Evolutionary conservation across 2,888 invertebrate genomes (phyloP).

Genomic region (Dolichopus griseipennis): DNA sequence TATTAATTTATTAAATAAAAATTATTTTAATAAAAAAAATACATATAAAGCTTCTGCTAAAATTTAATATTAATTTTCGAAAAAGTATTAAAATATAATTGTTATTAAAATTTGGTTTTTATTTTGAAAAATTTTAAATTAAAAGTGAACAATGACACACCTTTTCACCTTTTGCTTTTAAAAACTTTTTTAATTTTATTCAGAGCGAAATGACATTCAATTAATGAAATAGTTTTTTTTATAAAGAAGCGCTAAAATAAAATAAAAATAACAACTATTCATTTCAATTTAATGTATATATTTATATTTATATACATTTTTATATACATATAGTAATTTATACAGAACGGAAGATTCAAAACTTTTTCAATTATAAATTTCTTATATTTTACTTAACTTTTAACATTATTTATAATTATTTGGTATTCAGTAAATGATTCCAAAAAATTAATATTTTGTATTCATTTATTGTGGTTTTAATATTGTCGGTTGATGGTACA

Average conservation of each 20-base stretch:
- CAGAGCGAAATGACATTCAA: background rate
- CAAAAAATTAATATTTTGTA: background rate
- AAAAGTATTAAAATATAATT: too few relatives aligned
- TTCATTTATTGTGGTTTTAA: background rate
- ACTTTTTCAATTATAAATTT: background rate
- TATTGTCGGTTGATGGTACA: background rate
- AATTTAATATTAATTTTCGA: too few relatives aligned
- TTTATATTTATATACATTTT: background rate
- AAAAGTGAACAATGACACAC: background rate
- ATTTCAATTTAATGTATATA: too few relatives aligned
- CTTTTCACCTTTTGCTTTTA: background rate
- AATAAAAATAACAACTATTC: too few relatives aligned
- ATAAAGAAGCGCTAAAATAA: too few relatives aligned
- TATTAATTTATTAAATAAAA: too few relatives aligned
- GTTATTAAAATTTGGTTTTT: too few relatives aligned
- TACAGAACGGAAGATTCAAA: background rate
- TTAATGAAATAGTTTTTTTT: background rate
- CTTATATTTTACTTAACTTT: background rate
- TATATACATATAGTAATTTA: background rate
- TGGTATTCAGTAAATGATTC: background rate
- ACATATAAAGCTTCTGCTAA: too few relatives aligned
- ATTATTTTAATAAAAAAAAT: too few relatives aligned
- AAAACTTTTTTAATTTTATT: background rate
- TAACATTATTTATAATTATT: background rate
- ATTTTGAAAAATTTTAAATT: background rate